Percentiles rank a stretch among this genome's conserved stretches.
Conservation (phyloP, 1,140 invertebrate genomes). For the Rhagoletis zephyria region DNA sequence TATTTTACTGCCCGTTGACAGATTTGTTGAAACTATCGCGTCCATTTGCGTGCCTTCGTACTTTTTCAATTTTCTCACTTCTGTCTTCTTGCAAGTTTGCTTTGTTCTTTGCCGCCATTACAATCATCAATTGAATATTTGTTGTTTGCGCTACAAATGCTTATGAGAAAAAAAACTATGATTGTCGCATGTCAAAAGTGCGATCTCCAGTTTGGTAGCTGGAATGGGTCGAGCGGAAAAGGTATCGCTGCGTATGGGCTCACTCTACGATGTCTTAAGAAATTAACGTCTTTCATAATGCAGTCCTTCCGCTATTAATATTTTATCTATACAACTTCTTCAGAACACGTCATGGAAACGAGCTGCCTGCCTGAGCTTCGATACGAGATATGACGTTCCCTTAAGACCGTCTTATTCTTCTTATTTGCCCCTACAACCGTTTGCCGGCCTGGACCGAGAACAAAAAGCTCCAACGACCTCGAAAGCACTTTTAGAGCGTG, state of each 20-base stretch:
- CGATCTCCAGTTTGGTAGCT: background rate
- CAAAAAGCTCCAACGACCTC: too few relatives aligned
- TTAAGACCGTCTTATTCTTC: too few relatives aligned
- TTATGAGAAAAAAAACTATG: background rate
- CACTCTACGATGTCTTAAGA: too few relatives aligned
- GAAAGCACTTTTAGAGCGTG: too few relatives aligned
- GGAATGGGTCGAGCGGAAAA: background rate
- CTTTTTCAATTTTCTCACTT: constrained; percentile 34
- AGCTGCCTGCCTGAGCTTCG: too few relatives aligned
- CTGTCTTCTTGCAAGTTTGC: background rate
- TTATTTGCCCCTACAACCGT: too few relatives aligned
- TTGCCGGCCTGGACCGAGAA: too few relatives aligned
- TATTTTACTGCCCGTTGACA: constrained; percentile 17
- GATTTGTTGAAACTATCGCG: background rate
- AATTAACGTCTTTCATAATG: too few relatives aligned
- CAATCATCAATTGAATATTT: background rate
- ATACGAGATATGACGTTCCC: too few relatives aligned
- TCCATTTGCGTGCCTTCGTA: constrained; percentile 3
- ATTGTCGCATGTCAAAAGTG: constrained; percentile 26
- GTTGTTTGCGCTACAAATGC: background rate
- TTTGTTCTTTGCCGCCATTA: constrained; percentile 41
- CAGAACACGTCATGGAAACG: too few relatives aligned
- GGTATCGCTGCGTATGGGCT: background rate
- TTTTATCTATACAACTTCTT: too few relatives aligned
- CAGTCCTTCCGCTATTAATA: too few relatives aligned